Conservation (phyloP, 1,140 invertebrate genomes). For the Papilio dardanus region DNA sequence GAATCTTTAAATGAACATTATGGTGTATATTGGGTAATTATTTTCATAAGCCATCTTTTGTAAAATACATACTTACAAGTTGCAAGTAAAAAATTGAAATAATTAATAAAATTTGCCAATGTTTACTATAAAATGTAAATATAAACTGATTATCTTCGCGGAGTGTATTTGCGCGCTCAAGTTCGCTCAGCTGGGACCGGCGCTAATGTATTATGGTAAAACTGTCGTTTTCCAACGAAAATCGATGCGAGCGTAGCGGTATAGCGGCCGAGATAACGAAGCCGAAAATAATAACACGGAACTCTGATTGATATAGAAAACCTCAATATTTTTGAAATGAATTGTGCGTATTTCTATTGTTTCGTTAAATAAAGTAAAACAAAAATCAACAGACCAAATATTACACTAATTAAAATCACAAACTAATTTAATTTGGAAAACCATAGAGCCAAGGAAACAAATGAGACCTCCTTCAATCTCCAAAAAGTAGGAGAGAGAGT, state of each 20-base stretch:
- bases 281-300: background rate
- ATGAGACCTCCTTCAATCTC: no score
- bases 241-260: conserved; percentile 16
- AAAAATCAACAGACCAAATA: no score
- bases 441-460: no score
- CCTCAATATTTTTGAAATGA: background rate
- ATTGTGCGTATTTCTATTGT: background rate
- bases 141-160: conserved; percentile 16
- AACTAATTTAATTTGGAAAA: background rate
- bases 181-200: background rate
- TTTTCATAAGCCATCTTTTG: no score
- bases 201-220: background rate
- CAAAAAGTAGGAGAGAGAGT: no score
- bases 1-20: no score
- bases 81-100: no score
- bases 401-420: background rate
- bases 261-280: background rate
- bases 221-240: conserved; percentile 5
- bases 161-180: background rate
- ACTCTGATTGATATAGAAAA: background rate
- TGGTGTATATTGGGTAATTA: no score
- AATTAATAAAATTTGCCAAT: background rate
- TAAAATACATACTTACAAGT: no score
- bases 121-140: background rate
- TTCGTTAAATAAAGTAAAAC: background rate